These are phyloP conservation scores for Petrolisthes manimaculis DNA, from an alignment of 2,888 invertebrate species.

Conservation along the genomic window DNA sequence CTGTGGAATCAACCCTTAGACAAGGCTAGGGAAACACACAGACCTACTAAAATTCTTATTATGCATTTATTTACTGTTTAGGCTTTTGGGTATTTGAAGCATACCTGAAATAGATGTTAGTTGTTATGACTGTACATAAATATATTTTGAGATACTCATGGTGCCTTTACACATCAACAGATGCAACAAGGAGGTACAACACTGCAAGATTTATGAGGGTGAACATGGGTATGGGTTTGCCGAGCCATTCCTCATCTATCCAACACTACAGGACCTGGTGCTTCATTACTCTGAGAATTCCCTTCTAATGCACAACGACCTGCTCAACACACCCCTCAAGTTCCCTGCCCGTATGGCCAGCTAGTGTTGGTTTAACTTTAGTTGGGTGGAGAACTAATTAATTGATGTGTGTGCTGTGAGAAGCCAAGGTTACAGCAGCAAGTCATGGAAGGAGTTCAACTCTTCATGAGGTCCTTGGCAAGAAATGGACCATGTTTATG, in stretches of 20 bases:
- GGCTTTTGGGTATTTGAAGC: too few species aligned
- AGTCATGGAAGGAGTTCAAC: not conserved
- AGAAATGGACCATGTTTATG: not conserved
- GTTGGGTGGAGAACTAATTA: not conserved
- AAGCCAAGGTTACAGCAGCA: slow-evolving; percentile 3
- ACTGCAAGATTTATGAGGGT: slow-evolving; percentile 92
- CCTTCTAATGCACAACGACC: slow-evolving; percentile 64
- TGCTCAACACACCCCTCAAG: slow-evolving; percentile 62
- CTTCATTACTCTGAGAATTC: slow-evolving; percentile 70
- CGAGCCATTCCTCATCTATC: slow-evolving; percentile 93
- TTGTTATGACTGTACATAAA: too few species aligned
- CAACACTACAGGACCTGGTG: slow-evolving; percentile 87
- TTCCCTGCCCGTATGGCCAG: slow-evolving; percentile 57
- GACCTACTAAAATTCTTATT: too few species aligned
- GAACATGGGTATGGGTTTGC: slow-evolving; percentile 89
- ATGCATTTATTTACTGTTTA: too few species aligned
- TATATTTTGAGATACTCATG: too few species aligned
- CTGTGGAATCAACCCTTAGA: too few species aligned
- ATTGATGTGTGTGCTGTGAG: not conserved
- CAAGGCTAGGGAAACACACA: too few species aligned
- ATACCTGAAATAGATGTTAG: too few species aligned
- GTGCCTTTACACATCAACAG: slow-evolving; percentile 69
- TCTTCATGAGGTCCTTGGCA: not conserved
- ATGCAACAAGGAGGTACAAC: slow-evolving; percentile 86
- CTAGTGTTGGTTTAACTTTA: slow-evolving; percentile 39